These are phyloP conservation scores for Kryptolebias marmoratus DNA, from an alignment of 2,113 vertebrate species.

Conservation along the genomic window DNA sequence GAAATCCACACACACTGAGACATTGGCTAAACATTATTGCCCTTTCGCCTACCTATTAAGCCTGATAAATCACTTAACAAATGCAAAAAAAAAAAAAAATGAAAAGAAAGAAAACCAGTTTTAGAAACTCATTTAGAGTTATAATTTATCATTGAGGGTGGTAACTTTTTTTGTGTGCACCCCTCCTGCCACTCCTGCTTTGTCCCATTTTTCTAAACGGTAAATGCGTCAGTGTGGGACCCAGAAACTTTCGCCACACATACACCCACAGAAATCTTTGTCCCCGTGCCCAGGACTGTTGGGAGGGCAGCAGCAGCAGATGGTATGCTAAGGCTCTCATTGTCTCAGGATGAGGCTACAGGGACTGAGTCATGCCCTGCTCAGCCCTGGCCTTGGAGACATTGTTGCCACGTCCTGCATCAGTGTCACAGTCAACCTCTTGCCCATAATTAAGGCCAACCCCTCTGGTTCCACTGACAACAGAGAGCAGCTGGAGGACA, in stretches of 20 bases:
- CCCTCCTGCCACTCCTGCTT: slow-evolving; percentile 16
- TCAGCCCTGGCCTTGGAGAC: slow-evolving; percentile 23
- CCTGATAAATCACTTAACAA: too few species aligned
- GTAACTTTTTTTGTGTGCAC: slow-evolving; percentile 39
- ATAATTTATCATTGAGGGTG: slow-evolving; percentile 40
- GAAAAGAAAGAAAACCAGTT: background rate
- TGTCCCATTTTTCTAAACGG: slow-evolving; percentile 52
- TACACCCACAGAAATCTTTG: slow-evolving; percentile 30
- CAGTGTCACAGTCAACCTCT: slow-evolving; percentile 65
- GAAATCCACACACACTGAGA: too few species aligned
- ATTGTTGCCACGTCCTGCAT: slow-evolving; percentile 35
- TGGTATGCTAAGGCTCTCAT: slow-evolving; percentile 45
- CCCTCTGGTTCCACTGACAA: slow-evolving; percentile 63
- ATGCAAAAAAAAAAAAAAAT: background rate
- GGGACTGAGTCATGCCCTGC: slow-evolving; percentile 40
- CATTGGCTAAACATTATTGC: too few species aligned
- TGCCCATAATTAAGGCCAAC: slow-evolving; percentile 67
- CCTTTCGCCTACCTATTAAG: too few species aligned
- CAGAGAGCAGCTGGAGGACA: slow-evolving; percentile 70
- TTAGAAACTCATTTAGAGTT: slow-evolving; percentile 21
- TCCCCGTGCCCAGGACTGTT: slow-evolving; percentile 23
- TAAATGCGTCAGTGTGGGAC: slow-evolving; percentile 39
- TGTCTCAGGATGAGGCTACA: slow-evolving; percentile 48
- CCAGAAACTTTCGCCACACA: slow-evolving; percentile 22
- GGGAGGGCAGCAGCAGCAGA: slow-evolving; percentile 58